Base-by-base conservation (phyloP, 2,113 vertebrate genomes). In the Plestiodon gilberti region DNA sequence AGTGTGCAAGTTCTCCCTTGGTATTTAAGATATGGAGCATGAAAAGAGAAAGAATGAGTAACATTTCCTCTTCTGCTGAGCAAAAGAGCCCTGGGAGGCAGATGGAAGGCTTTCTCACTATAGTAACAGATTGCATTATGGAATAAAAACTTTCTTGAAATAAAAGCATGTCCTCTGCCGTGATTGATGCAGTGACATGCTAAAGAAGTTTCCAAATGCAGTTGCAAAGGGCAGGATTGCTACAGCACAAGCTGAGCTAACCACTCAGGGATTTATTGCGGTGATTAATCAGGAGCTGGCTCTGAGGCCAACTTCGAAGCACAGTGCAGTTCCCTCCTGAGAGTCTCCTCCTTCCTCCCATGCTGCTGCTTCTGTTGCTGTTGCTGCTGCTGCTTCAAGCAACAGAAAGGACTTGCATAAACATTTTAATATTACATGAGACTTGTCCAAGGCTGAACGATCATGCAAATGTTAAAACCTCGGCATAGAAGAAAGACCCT, bases 361-460 rank as follows among this genome's bases (percentile, higher is more conserved):
- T 93, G 86, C 81, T 88, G 75, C 80, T 75, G 91, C 94, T 86
- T 74, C 81, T 69, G 89, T 93, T 93, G 84, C 93, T 91, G 88
- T 91, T 86, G 76, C 81, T 69, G 89, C 93, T 93, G 84, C 93
- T 91, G 88, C 91, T 96, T 94, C 86, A 90, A 95, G 94, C 89
- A n/a, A 85, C 93, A 92, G 95, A 95, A 93, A 95, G 88, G 86
- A 82, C 91, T 95, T 94, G 93, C 92, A 77, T 96, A 96, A 96
- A 96, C 95, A 96, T 95, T 96, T 97, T 96, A 96, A 96, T 96
- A 96, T 96, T 97, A 89, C 93, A 96, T 96, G 95, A 97, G 91
- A 90, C 87, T 95, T 96, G 94, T 95, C 77, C 95, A 94, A 95
- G 95, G 92, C 93, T 95, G 95, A 96, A 93, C 94, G 95, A 96